Conservation (phyloP, 1,140 invertebrate genomes). For the Scaptodrosophila lebanonensis region DNA sequence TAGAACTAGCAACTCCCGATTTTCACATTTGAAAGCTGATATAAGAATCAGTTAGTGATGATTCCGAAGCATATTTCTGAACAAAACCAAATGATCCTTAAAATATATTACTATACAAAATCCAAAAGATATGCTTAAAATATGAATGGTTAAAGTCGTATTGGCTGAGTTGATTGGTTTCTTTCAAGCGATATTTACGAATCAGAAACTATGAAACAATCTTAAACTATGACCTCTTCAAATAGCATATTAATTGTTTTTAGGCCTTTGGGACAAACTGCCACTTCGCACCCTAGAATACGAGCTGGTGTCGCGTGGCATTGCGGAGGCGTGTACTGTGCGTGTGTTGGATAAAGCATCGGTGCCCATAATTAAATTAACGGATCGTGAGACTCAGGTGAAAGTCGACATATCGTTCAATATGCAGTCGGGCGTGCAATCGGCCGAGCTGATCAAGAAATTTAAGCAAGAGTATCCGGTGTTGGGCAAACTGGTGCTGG, state of each 20-base stretch:
- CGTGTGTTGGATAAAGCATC: constrained; percentile 98
- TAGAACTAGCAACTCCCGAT: too few species aligned
- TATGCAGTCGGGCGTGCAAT: constrained; percentile 96
- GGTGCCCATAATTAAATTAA: constrained; percentile 98
- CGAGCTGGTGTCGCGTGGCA: constrained; percentile 90
- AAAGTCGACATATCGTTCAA: constrained; percentile 99
- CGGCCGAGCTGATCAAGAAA: constrained; percentile 95
- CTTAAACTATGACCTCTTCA: not conserved
- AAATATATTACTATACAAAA: too few species aligned
- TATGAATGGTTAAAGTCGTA: too few species aligned
- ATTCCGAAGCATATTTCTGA: too few species aligned
- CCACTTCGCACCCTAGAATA: constrained; percentile 94
- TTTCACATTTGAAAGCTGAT: too few species aligned
- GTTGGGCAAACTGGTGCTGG: constrained; percentile 94
- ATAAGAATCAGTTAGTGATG: too few species aligned
- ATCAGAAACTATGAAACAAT: too few species aligned
- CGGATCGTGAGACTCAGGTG: constrained; percentile 95
- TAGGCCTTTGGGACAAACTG: constrained; percentile 94
- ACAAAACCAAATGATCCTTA: too few species aligned
- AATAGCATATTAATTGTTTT: constrained; percentile 27
- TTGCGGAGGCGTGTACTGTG: constrained; percentile 91
- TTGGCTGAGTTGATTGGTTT: too few species aligned
- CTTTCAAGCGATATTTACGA: too few species aligned
- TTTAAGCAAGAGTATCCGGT: constrained; percentile 89
- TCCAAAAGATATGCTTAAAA: too few species aligned